Evolutionary conservation across 2,888 invertebrate genomes (phyloP), one percentile per base, ranked within the genome.

Genomic region (Diloba caeruleocephala): DNA sequence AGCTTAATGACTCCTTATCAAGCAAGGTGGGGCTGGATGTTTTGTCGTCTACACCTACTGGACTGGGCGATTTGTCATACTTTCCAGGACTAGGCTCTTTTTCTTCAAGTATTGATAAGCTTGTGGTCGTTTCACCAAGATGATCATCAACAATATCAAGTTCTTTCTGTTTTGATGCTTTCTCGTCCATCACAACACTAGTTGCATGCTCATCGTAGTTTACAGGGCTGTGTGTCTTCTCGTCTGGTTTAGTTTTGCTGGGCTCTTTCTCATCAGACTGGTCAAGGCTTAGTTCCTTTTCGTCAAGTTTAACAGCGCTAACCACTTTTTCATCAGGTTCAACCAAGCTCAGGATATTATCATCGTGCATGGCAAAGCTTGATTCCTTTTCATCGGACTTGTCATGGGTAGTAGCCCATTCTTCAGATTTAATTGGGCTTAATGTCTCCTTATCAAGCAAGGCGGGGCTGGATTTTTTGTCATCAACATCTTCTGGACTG

Each of bases 391-490:
- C 19, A 19, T 19, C 19, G 5, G 19, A 5, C 19, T 19, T 5
- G 19, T 3, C 5, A 3, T 3, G 19, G 19, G 5, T 19, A 2
- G 19, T 2, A 2, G 19, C 19, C 19, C 5, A 3, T 5, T 19
- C 19, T 3, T 19, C 19, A 19, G 19, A 5, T 19, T 19, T 51
- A 0, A 51, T 31, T 1, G 58, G 55, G 5, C 58, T 73, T 2
- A 43, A 23, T n/a, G 12, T 29, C 14, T 61, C 65, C 0, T 70
- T 55, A 7, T 52, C 51, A 1, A 28, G 9, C 12, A 26, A 26
- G 2, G 15, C 17, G 5, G 39, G 45, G 19, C 32, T 41, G 2
- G 13, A 8, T 12, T 26, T 49, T 6, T 29, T 12, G 4, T 49
- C 60, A 0, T 51, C 32, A 0, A 39, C 44, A 12, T 49, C 44